phyloP scores from a whole-genome alignment of 2,797 vertebrate genomes.

The Gallinago stenura region DNA sequence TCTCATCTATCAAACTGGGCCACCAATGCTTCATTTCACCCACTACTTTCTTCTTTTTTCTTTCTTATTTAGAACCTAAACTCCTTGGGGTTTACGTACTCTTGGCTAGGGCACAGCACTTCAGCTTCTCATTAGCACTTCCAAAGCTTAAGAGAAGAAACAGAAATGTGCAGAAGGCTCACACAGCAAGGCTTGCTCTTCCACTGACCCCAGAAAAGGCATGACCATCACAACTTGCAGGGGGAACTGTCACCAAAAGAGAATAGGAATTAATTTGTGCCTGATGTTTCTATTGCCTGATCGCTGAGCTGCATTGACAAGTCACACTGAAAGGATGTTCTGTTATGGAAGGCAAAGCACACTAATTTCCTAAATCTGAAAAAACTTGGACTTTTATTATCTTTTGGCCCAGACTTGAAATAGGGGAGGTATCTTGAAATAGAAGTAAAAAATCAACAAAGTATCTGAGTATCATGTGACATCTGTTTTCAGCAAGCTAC shows the following conservation, averaged over 20 bases:
- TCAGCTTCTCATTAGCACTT: neutral
- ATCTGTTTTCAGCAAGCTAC: neutral
- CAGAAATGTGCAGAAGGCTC: neutral
- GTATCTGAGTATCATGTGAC: neutral
- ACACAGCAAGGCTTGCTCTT: neutral
- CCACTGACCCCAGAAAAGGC: neutral
- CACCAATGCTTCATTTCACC: neutral
- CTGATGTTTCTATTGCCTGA: neutral
- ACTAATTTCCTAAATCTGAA: neutral
- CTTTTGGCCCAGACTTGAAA: neutral
- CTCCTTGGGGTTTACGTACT: neutral
- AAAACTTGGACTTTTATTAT: neutral
- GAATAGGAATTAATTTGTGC: neutral
- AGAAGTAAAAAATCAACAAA: neutral
- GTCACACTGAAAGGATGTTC: neutral
- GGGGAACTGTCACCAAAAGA: neutral
- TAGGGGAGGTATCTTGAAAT: neutral
- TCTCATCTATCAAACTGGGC: neutral
- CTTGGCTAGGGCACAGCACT: neutral
- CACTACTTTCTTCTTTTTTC: neutral
- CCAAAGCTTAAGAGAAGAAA: neutral
- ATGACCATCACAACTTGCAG: neutral
- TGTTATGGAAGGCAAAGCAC: neutral
- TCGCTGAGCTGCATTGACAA: neutral
- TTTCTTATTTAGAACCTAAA: neutral